These are phyloP conservation scores for Eumerus sabulonum DNA, from an alignment of 2,888 invertebrate genomes.

Conservation along the genomic window DNA sequence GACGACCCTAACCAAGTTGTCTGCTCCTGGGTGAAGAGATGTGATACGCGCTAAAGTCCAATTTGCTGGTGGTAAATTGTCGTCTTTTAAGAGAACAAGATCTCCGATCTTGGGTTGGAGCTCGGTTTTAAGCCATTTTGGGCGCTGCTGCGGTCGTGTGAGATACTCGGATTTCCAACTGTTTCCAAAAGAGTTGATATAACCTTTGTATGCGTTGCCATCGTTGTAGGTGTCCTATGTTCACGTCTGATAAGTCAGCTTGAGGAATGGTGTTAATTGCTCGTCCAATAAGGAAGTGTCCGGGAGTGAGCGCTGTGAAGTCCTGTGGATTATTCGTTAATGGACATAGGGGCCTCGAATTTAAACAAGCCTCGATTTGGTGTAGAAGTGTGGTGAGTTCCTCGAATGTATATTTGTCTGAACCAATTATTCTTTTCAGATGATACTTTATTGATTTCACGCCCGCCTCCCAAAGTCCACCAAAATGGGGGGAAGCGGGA, in stretches of 20 bases:
- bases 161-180: conserved; percentile 15
- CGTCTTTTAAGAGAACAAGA: conserved; percentile 7
- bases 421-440: background rate
- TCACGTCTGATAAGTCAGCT: no score
- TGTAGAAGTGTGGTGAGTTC: no score
- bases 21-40: background rate
- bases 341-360: no score
- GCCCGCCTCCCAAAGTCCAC: no score
- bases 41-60: background rate
- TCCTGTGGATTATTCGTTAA: background rate
- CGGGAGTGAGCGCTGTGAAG: conserved; percentile 1
- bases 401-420: background rate
- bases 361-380: no score
- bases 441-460: background rate
- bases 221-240: conserved; percentile 1
- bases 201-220: conserved; percentile 13
- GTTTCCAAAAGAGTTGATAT: conserved; percentile 15
- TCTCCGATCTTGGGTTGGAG: conserved; percentile 1
- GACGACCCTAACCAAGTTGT: conserved; percentile 2
- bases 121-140: conserved; percentile 29
- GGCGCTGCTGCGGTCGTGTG: conserved; percentile 8
- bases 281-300: no score
- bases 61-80: background rate
- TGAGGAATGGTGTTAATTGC: no score
- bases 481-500: conserved; percentile 4